These are phyloP conservation scores for Oryzaephilus surinamensis DNA, from an alignment of 1,140 invertebrate species.

Conservation along the genomic window DNA sequence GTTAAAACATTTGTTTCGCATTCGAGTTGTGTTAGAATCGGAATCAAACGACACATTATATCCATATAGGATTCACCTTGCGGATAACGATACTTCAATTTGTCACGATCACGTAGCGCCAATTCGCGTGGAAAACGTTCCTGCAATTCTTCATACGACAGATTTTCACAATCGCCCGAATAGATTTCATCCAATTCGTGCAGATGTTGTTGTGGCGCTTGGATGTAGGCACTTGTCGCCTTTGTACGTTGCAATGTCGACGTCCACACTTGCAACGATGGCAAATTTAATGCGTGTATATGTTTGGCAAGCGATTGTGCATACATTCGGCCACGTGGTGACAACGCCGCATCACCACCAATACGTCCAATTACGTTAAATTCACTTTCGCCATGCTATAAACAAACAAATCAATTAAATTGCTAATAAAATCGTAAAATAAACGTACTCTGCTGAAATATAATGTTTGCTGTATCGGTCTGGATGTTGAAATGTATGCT, in stretches of 20 bases:
- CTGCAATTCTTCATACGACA: conserved; percentile 91
- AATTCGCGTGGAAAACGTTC: conserved; percentile 83
- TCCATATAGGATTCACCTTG: conserved; percentile 86
- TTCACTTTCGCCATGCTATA: conserved; percentile 84
- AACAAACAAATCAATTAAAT: conserved; percentile 16
- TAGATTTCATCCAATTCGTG: conserved; percentile 79
- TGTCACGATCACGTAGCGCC: conserved; percentile 82
- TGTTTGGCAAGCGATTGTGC: conserved; percentile 62
- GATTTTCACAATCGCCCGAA: conserved; percentile 88
- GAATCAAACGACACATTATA: conserved; percentile 71
- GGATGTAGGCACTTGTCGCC: conserved; percentile 72
- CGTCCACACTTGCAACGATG: conserved; percentile 75
- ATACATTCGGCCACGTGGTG: conserved; percentile 69
- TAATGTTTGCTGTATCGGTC: conserved; percentile 42
- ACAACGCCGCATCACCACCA: conserved; percentile 79
- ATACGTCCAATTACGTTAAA: conserved; percentile 85
- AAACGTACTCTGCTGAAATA: conserved; percentile 30
- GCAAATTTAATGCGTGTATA: conserved; percentile 55
- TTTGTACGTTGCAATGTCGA: conserved; percentile 78
- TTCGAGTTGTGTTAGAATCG: conserved; percentile 70
- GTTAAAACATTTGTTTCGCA: conserved; percentile 77
- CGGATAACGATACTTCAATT: conserved; percentile 85
- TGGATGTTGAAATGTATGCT: conserved; percentile 63
- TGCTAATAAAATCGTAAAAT: neutral
- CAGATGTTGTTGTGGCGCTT: conserved; percentile 69